A percentile compares a stretch with the other conserved stretches of the same genome.
Conservation (phyloP, 2,113 vertebrate genomes). For the Tychaedon coryphoeus region DNA sequence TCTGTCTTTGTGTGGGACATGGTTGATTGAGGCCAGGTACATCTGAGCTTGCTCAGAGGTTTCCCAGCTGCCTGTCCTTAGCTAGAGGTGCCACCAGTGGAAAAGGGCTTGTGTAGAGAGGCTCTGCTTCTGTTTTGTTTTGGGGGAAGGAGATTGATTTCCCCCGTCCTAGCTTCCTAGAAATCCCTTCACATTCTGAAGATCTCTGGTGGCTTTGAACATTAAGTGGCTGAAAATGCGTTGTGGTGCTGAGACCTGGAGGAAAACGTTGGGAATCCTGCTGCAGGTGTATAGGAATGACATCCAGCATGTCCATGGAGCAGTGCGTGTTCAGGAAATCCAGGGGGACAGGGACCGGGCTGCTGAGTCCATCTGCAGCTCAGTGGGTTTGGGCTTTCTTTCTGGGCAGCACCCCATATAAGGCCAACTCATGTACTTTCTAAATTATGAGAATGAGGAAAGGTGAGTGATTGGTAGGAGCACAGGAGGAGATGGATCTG, state of each 20-base stretch:
- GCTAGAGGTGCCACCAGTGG: not conserved
- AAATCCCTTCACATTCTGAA: not conserved
- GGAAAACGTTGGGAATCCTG: not conserved
- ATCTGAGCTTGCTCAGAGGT: not conserved
- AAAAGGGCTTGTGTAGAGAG: not conserved
- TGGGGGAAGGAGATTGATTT: not conserved
- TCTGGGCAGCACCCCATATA: not conserved
- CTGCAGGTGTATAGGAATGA: not conserved
- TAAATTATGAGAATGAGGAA: not conserved
- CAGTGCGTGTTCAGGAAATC: not conserved
- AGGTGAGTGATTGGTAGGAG: not conserved
- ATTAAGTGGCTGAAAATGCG: rapidly evolving
- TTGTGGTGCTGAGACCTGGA: not conserved
- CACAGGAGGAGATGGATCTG: not conserved
- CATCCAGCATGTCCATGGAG: not conserved
- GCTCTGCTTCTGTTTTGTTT: not conserved
- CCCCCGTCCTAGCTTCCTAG: not conserved
- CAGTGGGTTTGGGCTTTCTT: not conserved
- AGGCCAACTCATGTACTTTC: not conserved
- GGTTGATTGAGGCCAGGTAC: not conserved
- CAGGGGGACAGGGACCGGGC: not conserved
- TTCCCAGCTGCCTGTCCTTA: not conserved
- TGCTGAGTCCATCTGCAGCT: not conserved
- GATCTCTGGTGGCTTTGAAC: not conserved
- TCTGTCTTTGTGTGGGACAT: not conserved